A percentile compares a stretch with the other conserved stretches of the same genome.
phyloP scores from a whole-genome alignment of 2,888 invertebrate species.

The Tinea trinotella region DNA sequence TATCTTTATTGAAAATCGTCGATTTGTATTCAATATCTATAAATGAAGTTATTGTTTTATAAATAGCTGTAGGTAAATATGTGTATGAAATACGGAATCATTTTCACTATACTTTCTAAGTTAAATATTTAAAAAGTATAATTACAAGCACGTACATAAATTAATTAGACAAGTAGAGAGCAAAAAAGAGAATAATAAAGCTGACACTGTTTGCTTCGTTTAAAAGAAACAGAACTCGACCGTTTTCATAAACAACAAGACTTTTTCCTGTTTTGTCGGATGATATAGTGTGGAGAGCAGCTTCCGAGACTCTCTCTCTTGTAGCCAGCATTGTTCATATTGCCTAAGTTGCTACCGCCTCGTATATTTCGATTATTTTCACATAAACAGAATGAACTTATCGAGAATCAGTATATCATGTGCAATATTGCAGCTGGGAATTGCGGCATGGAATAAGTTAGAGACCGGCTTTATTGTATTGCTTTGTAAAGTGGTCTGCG shows the following conservation, averaged over 20 bases:
- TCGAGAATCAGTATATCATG: conserved; percentile 31
- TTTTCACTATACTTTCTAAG: too few species aligned
- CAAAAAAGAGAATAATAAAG: conserved; percentile 7
- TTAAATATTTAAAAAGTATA: neutral
- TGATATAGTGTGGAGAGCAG: conserved; percentile 15
- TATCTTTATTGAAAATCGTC: conserved; percentile 2
- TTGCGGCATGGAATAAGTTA: conserved; percentile 22
- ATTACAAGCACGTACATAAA: neutral
- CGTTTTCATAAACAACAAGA: conserved; percentile 34
- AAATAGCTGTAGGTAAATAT: neutral
- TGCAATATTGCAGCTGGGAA: conserved; percentile 28
- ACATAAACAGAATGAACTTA: conserved; percentile 32
- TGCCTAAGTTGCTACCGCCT: conserved; percentile 18
- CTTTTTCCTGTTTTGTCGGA: conserved; percentile 23
- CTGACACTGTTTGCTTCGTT: conserved; percentile 8
- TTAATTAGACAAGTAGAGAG: neutral
- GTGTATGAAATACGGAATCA: too few species aligned
- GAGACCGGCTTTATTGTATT: conserved; percentile 23
- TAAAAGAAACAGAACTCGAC: conserved; percentile 26
- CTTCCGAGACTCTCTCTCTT: conserved; percentile 2
- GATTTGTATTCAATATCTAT: conserved; percentile 2
- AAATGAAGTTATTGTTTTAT: neutral
- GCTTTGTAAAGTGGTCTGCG: conserved; percentile 16
- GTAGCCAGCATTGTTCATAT: conserved; percentile 18
- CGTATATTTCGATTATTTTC: conserved; percentile 32